Evolutionary conservation across 2,888 invertebrate species (phyloP).

Genomic region (Drosophila testacea): DNA sequence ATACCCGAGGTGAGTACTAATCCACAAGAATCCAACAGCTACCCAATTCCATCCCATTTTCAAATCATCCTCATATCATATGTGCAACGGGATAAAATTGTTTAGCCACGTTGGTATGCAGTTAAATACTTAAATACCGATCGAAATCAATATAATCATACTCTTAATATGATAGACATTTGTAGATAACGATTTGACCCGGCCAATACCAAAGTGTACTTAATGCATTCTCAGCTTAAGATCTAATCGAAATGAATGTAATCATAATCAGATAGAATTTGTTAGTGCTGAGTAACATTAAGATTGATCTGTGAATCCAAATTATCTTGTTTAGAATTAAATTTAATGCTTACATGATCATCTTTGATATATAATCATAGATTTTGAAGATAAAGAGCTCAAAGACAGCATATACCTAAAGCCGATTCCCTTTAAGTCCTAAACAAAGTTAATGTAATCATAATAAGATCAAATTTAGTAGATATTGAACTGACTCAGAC

Average conservation of each 20-base stretch:
- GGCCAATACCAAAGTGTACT: not conserved
- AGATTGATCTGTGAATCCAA: not conserved
- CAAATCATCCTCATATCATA: not conserved
- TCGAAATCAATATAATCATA: slow-evolving; percentile 23
- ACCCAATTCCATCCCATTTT: not conserved
- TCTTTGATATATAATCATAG: no score
- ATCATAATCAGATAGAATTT: slow-evolving; percentile 3
- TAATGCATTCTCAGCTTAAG: slow-evolving; percentile 9
- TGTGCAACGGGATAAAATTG: slow-evolving; percentile 13
- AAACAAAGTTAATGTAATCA: no score
- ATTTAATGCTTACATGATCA: no score
- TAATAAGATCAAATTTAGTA: no score
- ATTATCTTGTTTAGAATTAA: no score
- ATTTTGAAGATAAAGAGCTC: no score
- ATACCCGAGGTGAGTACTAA: slow-evolving; percentile 89
- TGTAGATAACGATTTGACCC: slow-evolving; percentile 12
- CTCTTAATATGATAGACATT: slow-evolving; percentile 5
- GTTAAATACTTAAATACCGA: slow-evolving; percentile 26
- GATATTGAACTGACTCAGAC: not conserved
- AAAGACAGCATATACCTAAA: no score
- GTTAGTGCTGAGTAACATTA: not conserved
- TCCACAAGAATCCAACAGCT: not conserved
- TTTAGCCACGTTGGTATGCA: slow-evolving; percentile 22
- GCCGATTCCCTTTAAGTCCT: no score
- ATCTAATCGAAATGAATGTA: slow-evolving; percentile 3